Percentiles rank a stretch among this genome's conserved stretches.
These are phyloP conservation scores for Bombus picipes DNA, from an alignment of 1,140 invertebrate genomes.

Conservation along the genomic window DNA sequence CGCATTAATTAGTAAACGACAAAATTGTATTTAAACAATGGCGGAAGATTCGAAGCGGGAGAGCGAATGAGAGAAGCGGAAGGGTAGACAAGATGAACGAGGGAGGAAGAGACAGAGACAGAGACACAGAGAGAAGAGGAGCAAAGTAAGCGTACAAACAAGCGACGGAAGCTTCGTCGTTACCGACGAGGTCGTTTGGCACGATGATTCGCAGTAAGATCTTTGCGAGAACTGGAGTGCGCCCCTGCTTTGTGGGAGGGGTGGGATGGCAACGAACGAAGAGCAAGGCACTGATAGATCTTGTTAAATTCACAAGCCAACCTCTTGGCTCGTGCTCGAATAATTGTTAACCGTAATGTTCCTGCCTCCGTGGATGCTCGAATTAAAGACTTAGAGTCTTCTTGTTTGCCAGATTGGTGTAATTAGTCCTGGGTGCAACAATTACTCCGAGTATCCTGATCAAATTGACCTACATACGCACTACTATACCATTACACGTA, in stretches of 20 bases:
- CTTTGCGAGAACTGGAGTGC: conserved; percentile 55
- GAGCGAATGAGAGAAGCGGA: conserved; percentile 42
- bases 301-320: conserved; percentile 75
- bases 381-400: conserved; percentile 77
- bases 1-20: conserved; percentile 84
- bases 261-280: conserved; percentile 40
- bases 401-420: conserved; percentile 62
- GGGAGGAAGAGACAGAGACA: conserved; percentile 5
- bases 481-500: not conserved
- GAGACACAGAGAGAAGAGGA: conserved; percentile 50
- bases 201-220: conserved; percentile 67
- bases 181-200: conserved; percentile 65
- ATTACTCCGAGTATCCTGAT: not conserved
- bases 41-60: conserved; percentile 64
- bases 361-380: conserved; percentile 66
- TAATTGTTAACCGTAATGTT: conserved; percentile 77
- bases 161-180: conserved; percentile 67
- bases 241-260: conserved; percentile 10
- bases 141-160: conserved; percentile 78
- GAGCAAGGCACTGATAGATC: conserved; percentile 72
- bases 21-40: conserved; percentile 84
- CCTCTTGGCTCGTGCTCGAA: conserved; percentile 72
- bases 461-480: conserved; percentile 55
- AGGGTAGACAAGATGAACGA: conserved; percentile 4
- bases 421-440: conserved; percentile 66